These are phyloP conservation scores for Holcopasites calliopsidis DNA, from an alignment of 1,140 invertebrate species.

Conservation along the genomic window DNA sequence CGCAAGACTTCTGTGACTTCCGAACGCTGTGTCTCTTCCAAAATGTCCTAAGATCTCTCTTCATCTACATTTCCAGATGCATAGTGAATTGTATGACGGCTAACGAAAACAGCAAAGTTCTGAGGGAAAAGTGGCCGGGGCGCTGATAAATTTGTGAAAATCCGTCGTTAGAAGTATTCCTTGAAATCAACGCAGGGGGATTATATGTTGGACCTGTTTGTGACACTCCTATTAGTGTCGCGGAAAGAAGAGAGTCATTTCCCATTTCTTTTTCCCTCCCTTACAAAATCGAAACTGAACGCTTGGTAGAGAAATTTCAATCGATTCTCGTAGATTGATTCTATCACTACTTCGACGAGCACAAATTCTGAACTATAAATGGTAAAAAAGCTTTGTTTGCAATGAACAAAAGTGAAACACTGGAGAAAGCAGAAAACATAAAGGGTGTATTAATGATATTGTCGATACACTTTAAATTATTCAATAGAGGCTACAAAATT, in stretches of 20 bases:
- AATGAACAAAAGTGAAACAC: too few relatives aligned
- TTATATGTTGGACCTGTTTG: constrained; percentile 26
- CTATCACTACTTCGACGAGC: neutral
- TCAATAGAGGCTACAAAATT: too few relatives aligned
- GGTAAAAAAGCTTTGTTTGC: too few relatives aligned
- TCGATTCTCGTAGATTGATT: neutral
- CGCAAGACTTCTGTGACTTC: constrained; percentile 3
- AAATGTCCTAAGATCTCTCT: neutral
- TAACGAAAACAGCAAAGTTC: neutral
- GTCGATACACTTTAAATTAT: too few relatives aligned
- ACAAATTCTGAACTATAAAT: too few relatives aligned
- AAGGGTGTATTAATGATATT: too few relatives aligned
- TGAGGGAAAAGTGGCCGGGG: neutral
- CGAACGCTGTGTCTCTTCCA: constrained; percentile 3
- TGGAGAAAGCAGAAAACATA: too few relatives aligned
- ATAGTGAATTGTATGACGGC: too few relatives aligned
- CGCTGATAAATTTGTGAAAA: constrained; percentile 4
- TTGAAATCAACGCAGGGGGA: constrained; percentile 29
- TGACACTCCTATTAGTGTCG: constrained; percentile 41
- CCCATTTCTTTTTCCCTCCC: neutral
- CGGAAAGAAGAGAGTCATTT: neutral
- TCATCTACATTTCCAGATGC: too few relatives aligned
- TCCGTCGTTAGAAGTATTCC: constrained; percentile 15
- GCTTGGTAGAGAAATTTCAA: constrained; percentile 1
- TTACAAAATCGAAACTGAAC: neutral